These are phyloP conservation scores for Spodoptera exigua DNA, from an alignment of 2,888 invertebrate species.

Conservation along the genomic window DNA sequence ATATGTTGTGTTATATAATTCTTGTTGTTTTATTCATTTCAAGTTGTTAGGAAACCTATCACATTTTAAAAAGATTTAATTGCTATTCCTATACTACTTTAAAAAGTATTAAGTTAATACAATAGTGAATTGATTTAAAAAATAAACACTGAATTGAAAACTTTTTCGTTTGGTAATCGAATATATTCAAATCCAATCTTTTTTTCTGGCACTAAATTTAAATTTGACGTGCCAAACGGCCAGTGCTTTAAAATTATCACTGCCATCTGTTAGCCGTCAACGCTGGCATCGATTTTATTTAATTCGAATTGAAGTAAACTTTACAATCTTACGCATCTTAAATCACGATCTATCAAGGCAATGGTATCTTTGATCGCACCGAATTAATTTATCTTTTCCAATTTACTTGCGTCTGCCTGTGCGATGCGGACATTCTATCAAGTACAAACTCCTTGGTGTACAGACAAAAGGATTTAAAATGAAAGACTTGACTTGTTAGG, in stretches of 20 bases:
- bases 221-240: constrained; percentile 37
- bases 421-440: constrained; percentile 25
- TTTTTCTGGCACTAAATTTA: constrained; percentile 24
- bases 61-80: background rate
- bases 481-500: background rate
- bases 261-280: constrained; percentile 41
- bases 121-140: too few species aligned
- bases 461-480: constrained; percentile 15
- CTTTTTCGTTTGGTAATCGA: constrained; percentile 5
- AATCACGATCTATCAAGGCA: constrained; percentile 52
- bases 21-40: constrained; percentile 32
- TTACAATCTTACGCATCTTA: constrained; percentile 48
- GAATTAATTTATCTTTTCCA: constrained; percentile 51
- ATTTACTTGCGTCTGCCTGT: constrained; percentile 26
- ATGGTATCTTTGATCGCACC: constrained; percentile 56
- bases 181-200: background rate
- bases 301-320: constrained; percentile 36
- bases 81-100: too few species aligned
- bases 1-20: constrained; percentile 43
- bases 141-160: background rate
- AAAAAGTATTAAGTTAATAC: too few species aligned
- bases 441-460: constrained; percentile 19
- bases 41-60: background rate
- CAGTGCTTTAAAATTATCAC: constrained; percentile 47
- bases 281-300: constrained; percentile 42